phyloP scores from a whole-genome alignment of 2,113 vertebrate genomes.

The Theristicus caerulescens region DNA sequence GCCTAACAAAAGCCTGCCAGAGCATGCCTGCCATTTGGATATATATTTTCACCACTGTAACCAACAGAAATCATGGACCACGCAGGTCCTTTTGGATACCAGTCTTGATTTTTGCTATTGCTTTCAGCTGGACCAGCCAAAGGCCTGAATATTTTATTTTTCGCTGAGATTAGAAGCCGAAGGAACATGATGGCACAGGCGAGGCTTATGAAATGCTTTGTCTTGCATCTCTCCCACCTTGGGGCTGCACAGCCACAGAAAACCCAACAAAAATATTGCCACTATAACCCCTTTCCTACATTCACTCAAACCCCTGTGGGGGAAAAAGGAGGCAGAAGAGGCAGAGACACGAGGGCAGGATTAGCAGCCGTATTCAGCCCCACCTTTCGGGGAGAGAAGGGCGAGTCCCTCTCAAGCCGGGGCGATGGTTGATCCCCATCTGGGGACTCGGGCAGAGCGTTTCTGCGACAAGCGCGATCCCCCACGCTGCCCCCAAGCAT shows the following conservation, averaged over 20 bases:
- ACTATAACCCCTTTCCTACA: background rate
- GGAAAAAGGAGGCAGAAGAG: background rate
- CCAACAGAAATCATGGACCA: background rate
- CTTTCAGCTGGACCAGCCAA: background rate
- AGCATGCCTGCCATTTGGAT: background rate
- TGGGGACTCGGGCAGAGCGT: accelerated
- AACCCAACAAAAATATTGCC: background rate
- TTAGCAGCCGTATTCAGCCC: background rate
- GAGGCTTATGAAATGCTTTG: background rate
- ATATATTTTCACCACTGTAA: background rate
- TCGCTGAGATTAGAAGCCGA: background rate
- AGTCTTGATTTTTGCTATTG: background rate
- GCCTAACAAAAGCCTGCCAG: background rate
- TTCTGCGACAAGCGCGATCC: background rate
- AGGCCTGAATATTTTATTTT: background rate
- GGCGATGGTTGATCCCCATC: background rate
- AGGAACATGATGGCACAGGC: background rate
- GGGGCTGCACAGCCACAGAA: background rate
- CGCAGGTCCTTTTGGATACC: accelerated
- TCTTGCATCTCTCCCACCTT: background rate
- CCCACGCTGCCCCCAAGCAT: background rate
- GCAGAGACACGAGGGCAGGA: accelerated
- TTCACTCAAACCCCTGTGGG: background rate
- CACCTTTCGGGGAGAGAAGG: background rate
- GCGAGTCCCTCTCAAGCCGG: background rate